Evolutionary conservation across 2,113 vertebrate species (phyloP).

Genomic region (Halichoerus grypus): DNA sequence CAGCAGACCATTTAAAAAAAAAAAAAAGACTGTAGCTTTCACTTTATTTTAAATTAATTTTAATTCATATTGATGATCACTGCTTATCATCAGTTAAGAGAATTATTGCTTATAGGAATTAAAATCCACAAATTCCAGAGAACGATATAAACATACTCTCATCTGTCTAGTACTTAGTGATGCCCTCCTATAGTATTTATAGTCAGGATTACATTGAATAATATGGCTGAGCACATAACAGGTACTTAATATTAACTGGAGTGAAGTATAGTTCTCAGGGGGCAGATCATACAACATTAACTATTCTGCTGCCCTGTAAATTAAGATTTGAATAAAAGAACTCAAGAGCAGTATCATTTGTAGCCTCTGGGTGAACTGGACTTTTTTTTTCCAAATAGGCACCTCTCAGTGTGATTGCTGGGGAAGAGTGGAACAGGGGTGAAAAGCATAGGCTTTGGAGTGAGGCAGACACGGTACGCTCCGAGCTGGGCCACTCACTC

Average conservation of each 20-base stretch:
- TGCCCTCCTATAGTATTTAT: background rate
- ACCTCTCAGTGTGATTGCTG: background rate
- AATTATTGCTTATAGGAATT: background rate
- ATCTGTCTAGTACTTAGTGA: background rate
- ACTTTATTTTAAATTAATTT: slow-evolving; percentile 57
- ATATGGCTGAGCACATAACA: background rate
- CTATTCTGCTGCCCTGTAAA: background rate
- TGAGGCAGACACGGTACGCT: fast-evolving
- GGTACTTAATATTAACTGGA: background rate
- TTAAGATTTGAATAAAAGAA: background rate
- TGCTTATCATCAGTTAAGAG: slow-evolving; percentile 9
- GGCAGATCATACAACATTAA: background rate
- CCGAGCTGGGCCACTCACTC: background rate
- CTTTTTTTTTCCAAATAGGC: background rate
- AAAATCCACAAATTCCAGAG: background rate
- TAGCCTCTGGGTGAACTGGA: background rate
- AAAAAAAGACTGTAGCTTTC: background rate
- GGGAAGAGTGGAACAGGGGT: background rate
- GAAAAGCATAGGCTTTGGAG: background rate
- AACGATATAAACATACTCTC: background rate
- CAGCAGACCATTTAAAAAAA: background rate
- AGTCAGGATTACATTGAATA: background rate
- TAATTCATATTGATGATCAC: background rate
- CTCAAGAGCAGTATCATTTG: background rate
- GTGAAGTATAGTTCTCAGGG: background rate